A percentile compares a stretch with the other conserved stretches of the same genome.
Evolutionary conservation across 1,140 invertebrate genomes (phyloP).

Genomic region (Coboldia fuscipes): DNA sequence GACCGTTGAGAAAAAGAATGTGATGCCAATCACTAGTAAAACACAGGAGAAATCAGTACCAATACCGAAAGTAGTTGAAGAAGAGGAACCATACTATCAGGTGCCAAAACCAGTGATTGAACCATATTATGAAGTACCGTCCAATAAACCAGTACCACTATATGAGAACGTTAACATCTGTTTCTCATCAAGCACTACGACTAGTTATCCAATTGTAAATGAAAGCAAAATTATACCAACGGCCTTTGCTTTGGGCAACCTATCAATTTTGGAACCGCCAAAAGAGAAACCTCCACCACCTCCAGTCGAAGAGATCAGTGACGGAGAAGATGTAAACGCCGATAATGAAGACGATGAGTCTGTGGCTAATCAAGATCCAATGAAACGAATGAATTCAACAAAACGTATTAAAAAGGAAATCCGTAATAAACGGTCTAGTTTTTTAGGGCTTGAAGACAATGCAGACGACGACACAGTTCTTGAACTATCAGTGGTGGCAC

Average conservation of each 20-base stretch:
- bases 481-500: slow-evolving; percentile 41
- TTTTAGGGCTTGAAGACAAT: slow-evolving; percentile 56
- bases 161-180: slow-evolving; percentile 35
- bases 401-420: slow-evolving; percentile 71
- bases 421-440: slow-evolving; percentile 61
- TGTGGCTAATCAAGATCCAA: slow-evolving; percentile 17
- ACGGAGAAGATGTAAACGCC: slow-evolving; percentile 24
- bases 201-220: neutral
- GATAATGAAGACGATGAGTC: slow-evolving; percentile 4
- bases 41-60: neutral
- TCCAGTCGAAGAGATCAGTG: slow-evolving; percentile 31
- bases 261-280: slow-evolving; percentile 39
- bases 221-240: neutral
- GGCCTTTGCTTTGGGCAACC: neutral
- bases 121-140: slow-evolving; percentile 20
- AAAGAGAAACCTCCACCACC: slow-evolving; percentile 75
- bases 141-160: slow-evolving; percentile 23
- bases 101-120: slow-evolving; percentile 16
- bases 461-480: slow-evolving; percentile 40
- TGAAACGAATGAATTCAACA: slow-evolving; percentile 57
- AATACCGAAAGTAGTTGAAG: neutral
- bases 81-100: slow-evolving; percentile 17
- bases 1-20: neutral
- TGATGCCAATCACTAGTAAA: neutral
- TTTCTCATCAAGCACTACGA: slow-evolving; percentile 15